Percentiles rank a stretch among this genome's conserved stretches.
Conservation (phyloP, 2,888 invertebrate species). For the Drosophila falleni region DNA sequence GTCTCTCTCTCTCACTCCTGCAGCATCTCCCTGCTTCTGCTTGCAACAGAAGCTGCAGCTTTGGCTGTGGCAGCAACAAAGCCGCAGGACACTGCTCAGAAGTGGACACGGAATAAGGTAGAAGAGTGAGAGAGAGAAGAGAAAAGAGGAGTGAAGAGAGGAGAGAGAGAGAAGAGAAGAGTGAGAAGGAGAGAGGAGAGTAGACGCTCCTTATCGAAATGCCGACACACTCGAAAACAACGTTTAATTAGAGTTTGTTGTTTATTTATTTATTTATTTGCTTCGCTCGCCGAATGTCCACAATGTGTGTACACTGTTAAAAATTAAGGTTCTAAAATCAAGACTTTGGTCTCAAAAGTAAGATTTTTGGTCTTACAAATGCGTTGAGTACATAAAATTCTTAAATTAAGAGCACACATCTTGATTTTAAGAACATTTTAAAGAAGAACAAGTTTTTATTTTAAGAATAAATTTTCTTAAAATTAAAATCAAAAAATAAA, state of each 20-base stretch:
- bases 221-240: slow-evolving; percentile 53
- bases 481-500: no score
- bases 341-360: no score
- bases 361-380: no score
- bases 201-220: slow-evolving; percentile 1
- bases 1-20: background rate
- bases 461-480: no score
- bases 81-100: background rate
- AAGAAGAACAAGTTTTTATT: no score
- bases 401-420: no score
- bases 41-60: background rate
- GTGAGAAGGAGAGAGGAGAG: background rate
- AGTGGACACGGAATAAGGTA: background rate
- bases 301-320: slow-evolving; percentile 11
- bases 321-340: no score
- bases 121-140: no score
- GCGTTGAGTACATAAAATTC: no score
- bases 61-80: background rate
- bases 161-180: background rate
- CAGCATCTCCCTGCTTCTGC: background rate
- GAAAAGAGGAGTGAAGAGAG: background rate
- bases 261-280: slow-evolving; percentile 73
- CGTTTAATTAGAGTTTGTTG: slow-evolving; percentile 79
- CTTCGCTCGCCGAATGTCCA: slow-evolving; percentile 19
- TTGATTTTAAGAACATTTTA: no score